These are phyloP conservation scores for Notolabrus celidotus DNA, from an alignment of 2,797 vertebrate species.

Conservation along the genomic window DNA sequence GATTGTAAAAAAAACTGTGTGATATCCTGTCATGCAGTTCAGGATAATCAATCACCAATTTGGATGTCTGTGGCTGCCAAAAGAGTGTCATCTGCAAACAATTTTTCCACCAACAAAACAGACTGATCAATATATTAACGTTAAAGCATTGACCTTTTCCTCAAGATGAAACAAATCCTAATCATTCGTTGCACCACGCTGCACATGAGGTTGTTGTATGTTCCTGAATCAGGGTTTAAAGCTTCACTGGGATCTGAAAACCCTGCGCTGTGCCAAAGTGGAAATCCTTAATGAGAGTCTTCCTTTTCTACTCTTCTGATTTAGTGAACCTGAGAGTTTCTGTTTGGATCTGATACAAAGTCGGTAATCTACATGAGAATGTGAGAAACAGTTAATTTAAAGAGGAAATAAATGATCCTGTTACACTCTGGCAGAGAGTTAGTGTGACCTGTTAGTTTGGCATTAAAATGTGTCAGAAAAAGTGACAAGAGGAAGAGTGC, in stretches of 20 bases:
- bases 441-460: conserved; percentile 28
- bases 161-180: conserved; percentile 29
- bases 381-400: background rate
- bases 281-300: background rate
- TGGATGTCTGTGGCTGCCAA: background rate
- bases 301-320: background rate
- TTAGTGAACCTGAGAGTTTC: background rate
- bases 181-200: background rate
- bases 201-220: conserved; percentile 2
- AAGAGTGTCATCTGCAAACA: background rate
- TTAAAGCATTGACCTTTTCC: conserved; percentile 33
- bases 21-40: conserved; percentile 10
- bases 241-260: background rate
- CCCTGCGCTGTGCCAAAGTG: background rate
- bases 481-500: conserved; percentile 21
- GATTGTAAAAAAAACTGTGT: conserved; percentile 2
- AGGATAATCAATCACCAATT: conserved; percentile 25
- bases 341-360: conserved; percentile 8
- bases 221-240: conserved; percentile 3
- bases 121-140: conserved; percentile 14
- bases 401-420: background rate
- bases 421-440: conserved; percentile 24
- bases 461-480: conserved; percentile 49
- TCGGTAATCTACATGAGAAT: conserved; percentile 18
- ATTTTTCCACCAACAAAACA: conserved; percentile 14